Evolutionary conservation across 92 coral and sea anemone species (phyloP), one percentile per base, ranked within the genome.

Genomic region (Plumapathes pennacea): DNA sequence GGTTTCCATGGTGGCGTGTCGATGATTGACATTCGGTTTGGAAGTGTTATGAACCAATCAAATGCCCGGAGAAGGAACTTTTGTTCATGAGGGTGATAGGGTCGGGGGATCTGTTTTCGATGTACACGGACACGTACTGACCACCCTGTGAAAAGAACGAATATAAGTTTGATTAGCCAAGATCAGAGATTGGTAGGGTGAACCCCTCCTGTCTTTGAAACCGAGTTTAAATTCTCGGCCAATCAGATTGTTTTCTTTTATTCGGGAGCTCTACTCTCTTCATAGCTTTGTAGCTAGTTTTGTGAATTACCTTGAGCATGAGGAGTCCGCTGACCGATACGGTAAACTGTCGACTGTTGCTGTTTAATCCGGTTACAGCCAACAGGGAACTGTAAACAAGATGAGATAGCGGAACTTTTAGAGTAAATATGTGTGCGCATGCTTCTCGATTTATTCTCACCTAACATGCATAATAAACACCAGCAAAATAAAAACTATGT

Each of bases 21-120:
- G n/a, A n/a, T n/a, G n/a, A n/a, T n/a, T n/a, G n/a, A n/a, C n/a
- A n/a, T n/a, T n/a, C n/a, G n/a, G n/a, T n/a, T n/a, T n/a, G n/a
- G n/a, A n/a, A n/a, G n/a, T n/a, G 54, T 69, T 40, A 85, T 24
- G 80, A 77, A 26, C 99, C 99, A 31, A 94, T 71, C 42, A 94
- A 85, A 23, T 85, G 71, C 17, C 99, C 99, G 20, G 99, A 78
- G 60, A 94, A 94, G 0, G 99, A 71, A 23, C 94, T 80, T 74
- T 69, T 60, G 54, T 66, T 78, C 64, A 78, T 66, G 48, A 94
- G 80, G 42, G 44, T 70, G 59, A 94, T 55, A 0, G 94, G 79
- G 46, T 85, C 88, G 33, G 83, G 88, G 32, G 99, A 89, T 58
- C 90, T 89, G 84, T 94, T 94, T 34, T 89, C 99, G 24, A 84